A percentile compares a stretch with the other conserved stretches of the same genome.
phyloP scores from a whole-genome alignment of 2,888 invertebrate species.

The Pterobdella sp. region DNA sequence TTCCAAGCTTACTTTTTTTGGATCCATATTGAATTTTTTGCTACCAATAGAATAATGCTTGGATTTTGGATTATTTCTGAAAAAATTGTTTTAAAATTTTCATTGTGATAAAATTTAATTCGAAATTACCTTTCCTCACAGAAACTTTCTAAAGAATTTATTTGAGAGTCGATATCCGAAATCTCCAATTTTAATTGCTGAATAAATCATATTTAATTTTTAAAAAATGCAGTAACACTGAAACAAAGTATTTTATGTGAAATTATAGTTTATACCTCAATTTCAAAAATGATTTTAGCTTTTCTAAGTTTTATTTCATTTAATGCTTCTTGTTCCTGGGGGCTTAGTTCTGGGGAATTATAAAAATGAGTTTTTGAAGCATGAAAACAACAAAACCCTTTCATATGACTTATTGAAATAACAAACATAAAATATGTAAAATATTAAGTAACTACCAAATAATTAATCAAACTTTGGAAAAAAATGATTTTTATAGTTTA shows the following conservation, averaged over 20 bases:
- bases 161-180: slow-evolving; percentile 21
- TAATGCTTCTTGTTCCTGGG: slow-evolving; percentile 24
- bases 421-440: neutral
- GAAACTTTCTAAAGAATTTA: slow-evolving; percentile 21
- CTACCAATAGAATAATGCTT: slow-evolving; percentile 53
- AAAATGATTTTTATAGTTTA: too few relatives aligned
- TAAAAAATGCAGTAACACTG: neutral
- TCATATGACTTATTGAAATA: neutral
- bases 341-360: slow-evolving; percentile 11
- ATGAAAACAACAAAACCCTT: too few relatives aligned
- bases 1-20: slow-evolving; percentile 70
- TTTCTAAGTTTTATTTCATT: slow-evolving; percentile 21
- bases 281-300: slow-evolving; percentile 22
- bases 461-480: neutral
- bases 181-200: slow-evolving; percentile 23
- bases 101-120: neutral
- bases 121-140: slow-evolving; percentile 21
- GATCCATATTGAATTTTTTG: slow-evolving; percentile 99
- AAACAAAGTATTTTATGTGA: neutral
- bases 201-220: slow-evolving; percentile 10
- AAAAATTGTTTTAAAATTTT: neutral
- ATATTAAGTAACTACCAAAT: neutral
- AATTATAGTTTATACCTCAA: slow-evolving; percentile 20
- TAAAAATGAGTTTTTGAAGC: neutral
- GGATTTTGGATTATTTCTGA: slow-evolving; percentile 46